phyloP scores from a whole-genome alignment of 2,797 vertebrate species.

The Lagocephalus sceleratus region DNA sequence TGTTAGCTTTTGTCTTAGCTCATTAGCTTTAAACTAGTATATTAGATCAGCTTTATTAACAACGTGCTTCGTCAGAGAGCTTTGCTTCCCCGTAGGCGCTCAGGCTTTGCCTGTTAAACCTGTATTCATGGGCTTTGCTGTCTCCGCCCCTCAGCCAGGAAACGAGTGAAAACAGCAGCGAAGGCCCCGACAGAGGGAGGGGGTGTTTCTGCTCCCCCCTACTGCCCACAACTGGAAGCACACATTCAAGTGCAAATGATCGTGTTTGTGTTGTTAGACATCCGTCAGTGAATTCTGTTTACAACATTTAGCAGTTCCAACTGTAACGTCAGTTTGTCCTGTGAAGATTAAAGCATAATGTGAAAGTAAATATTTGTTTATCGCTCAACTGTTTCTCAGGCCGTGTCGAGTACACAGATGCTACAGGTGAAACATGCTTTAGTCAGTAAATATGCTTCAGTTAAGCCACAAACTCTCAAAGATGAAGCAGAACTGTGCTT shows the following conservation, averaged over 20 bases:
- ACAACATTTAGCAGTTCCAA: neutral
- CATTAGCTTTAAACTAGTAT: neutral
- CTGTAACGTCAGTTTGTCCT: neutral
- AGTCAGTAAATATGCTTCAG: too few species aligned
- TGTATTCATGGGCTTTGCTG: neutral
- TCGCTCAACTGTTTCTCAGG: neutral
- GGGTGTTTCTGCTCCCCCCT: neutral
- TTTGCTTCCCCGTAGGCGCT: neutral
- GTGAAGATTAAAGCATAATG: neutral
- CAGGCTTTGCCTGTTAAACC: neutral
- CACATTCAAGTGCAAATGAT: neutral
- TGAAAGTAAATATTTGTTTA: slow-evolving; percentile 17
- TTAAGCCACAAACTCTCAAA: too few species aligned
- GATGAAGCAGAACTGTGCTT: too few species aligned
- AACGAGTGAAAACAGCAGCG: slow-evolving; percentile 1
- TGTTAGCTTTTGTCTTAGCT: neutral
- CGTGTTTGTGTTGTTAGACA: neutral
- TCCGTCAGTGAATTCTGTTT: neutral
- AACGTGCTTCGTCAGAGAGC: neutral
- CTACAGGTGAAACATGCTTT: too few species aligned
- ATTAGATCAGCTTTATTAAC: neutral
- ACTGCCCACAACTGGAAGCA: neutral
- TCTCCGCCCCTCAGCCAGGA: neutral
- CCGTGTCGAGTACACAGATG: too few species aligned
- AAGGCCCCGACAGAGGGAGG: neutral